Evolutionary conservation across 2,797 vertebrate genomes (phyloP).

Genomic region (Microcaecilia unicolor): DNA sequence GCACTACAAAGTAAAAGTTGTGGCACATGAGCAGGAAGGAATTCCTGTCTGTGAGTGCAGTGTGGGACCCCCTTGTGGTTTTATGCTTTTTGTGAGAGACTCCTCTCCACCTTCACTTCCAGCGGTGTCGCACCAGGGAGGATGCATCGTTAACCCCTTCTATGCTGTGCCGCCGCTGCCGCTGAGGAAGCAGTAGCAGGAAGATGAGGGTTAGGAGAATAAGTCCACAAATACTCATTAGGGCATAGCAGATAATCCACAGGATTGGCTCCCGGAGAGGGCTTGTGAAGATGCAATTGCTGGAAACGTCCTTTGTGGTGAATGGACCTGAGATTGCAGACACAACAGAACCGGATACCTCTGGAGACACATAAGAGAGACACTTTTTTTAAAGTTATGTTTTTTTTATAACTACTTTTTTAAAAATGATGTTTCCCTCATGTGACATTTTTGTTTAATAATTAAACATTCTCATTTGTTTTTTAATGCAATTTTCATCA

Average conservation of each 20-base stretch:
- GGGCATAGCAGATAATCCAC: constrained; percentile 82
- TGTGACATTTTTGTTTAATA: too few species aligned
- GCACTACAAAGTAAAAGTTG: too few species aligned
- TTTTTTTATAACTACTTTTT: too few species aligned
- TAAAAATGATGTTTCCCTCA: too few species aligned
- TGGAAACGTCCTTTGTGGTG: constrained; percentile 64
- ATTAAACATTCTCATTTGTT: too few species aligned
- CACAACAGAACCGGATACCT: constrained; percentile 50
- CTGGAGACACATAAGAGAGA: constrained; percentile 41
- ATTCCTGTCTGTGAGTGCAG: too few species aligned
- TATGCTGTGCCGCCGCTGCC: constrained; percentile 21
- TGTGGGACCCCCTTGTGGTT: too few species aligned
- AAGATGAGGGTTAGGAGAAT: constrained; percentile 70
- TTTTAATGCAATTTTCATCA: too few species aligned
- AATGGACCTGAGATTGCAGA: constrained; percentile 87
- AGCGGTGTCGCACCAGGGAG: constrained; percentile 84
- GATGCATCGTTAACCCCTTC: constrained; percentile 87
- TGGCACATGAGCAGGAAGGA: too few species aligned
- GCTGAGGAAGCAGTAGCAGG: constrained; percentile 67
- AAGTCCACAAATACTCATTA: constrained; percentile 78
- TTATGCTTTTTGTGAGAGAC: too few species aligned
- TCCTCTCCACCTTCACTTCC: constrained; percentile 81
- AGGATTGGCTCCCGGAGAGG: constrained; percentile 63
- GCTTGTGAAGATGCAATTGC: constrained; percentile 59
- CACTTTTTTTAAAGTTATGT: background rate